phyloP scores from a whole-genome alignment of 2,113 vertebrate species.

The Octodon degus region DNA sequence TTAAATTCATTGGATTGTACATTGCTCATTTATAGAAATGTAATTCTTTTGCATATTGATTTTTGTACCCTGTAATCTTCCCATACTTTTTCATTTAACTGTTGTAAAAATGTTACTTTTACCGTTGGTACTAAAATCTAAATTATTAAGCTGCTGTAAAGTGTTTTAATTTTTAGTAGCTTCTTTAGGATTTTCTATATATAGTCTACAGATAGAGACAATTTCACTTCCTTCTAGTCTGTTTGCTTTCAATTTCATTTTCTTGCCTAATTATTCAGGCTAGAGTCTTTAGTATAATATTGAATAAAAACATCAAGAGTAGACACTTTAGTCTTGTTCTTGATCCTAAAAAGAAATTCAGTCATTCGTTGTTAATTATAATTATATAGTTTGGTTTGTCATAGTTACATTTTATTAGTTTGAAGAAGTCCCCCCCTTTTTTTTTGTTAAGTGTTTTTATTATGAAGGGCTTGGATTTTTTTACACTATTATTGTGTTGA shows the following conservation, averaged over 20 bases:
- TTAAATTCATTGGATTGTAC: conserved; percentile 20
- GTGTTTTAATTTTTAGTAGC: neutral
- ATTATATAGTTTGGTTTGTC: neutral
- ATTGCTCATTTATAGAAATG: conserved; percentile 1
- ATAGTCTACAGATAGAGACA: neutral
- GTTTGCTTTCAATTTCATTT: conserved; percentile 14
- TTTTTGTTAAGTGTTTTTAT: neutral
- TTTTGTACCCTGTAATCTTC: conserved; percentile 11
- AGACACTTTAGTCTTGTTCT: neutral
- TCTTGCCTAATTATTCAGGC: neutral
- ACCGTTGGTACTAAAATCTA: neutral
- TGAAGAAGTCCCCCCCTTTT: neutral
- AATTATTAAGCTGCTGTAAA: conserved; percentile 20
- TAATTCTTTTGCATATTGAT: conserved; percentile 2
- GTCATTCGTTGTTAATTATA: neutral
- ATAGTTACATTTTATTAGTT: conserved; percentile 1
- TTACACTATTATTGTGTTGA: neutral
- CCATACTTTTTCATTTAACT: neutral
- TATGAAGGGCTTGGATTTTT: neutral
- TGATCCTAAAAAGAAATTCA: neutral
- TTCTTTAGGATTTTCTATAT: conserved; percentile 4
- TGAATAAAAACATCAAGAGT: neutral
- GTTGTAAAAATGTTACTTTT: neutral
- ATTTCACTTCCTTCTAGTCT: neutral
- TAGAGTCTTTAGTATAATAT: neutral